A percentile compares a stretch with the other conserved stretches of the same genome.
Evolutionary conservation across 2,113 vertebrate genomes (phyloP).

Genomic region (Tursiops truncatus): DNA sequence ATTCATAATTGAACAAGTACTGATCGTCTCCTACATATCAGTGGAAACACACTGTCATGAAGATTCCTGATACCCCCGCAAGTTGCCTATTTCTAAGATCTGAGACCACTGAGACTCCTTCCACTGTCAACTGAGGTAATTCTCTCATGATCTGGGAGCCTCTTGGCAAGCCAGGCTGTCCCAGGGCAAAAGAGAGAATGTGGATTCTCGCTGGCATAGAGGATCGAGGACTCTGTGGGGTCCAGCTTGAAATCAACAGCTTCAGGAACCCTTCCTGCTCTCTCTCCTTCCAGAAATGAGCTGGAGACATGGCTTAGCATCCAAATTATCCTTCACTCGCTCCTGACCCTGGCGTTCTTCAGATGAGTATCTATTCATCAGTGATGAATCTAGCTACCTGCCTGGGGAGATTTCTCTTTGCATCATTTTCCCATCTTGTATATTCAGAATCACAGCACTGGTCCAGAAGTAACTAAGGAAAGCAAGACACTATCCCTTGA

Average conservation of each 20-base stretch:
- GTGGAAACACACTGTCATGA: not conserved
- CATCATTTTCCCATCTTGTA: not conserved
- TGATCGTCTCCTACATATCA: not conserved
- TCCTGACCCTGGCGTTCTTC: not conserved
- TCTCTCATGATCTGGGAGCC: not conserved
- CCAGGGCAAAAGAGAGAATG: not conserved
- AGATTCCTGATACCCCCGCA: not conserved
- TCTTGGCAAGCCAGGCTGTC: not conserved
- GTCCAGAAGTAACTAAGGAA: not conserved
- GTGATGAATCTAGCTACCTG: not conserved
- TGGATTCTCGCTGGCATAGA: not conserved
- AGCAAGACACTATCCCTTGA: not conserved
- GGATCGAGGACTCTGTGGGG: accelerated
- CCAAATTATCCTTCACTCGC: not conserved
- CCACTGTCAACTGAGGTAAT: not conserved
- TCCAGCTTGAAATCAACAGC: not conserved
- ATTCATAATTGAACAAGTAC: not conserved
- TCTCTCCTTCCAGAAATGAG: not conserved
- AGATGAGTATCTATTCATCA: not conserved
- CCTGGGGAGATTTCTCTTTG: not conserved
- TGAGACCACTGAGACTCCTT: not conserved
- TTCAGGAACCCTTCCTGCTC: not conserved
- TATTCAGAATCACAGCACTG: not conserved
- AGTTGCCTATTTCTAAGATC: not conserved
- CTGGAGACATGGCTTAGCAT: not conserved